Evolutionary conservation across 2,797 vertebrate genomes (phyloP), one percentile per base, ranked within the genome.

Genomic region (Sciurus vulgaris): DNA sequence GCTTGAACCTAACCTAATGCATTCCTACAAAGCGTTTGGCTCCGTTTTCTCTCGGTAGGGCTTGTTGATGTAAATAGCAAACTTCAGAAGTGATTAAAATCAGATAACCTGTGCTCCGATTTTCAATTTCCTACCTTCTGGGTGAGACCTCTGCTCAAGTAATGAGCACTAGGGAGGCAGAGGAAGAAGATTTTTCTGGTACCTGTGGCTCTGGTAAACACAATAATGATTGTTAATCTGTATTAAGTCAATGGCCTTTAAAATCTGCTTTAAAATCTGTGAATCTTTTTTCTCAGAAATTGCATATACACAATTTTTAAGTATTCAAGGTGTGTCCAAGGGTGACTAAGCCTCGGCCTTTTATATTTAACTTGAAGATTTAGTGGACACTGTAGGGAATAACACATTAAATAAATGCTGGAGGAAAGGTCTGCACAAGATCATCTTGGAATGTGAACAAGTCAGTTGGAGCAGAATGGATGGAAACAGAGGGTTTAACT

Each of bases 21-120:
- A 49, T 73, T 70, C 41, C 70, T 56, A 33, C 54, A 33, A 89
- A 74, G 51, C 26, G 14, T 65, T 67, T 18, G 72, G 44, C 59
- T 92, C 72, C 44, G 12, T 78, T 74, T 69, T 79, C 56, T 73
- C 76, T 94, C 22, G 0, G 10, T 13, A 74, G 47, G 78, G n/a
- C 56, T 86, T 81, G 30, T 59, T 65, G 38, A 88, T 73, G 13
- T 54, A 94, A 88, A 87, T n/a, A 56, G n/a, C 22, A 92, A 87
- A 87, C 11, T 35, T 63, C 33, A 87, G 47, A 90, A 65, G 65
- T 65, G 14, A 70, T 85, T 79, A 78, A 96, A 78, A 47, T 74
- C 44, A 87, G 35, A 84, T 56, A 18, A 54, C 5, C 56, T 33
- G 17, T 30, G 59, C 65, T 92, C 59, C 56, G 5, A 91, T 70